Conservation (phyloP, 2,113 vertebrate species). For the Rhabdomys dilectus region DNA sequence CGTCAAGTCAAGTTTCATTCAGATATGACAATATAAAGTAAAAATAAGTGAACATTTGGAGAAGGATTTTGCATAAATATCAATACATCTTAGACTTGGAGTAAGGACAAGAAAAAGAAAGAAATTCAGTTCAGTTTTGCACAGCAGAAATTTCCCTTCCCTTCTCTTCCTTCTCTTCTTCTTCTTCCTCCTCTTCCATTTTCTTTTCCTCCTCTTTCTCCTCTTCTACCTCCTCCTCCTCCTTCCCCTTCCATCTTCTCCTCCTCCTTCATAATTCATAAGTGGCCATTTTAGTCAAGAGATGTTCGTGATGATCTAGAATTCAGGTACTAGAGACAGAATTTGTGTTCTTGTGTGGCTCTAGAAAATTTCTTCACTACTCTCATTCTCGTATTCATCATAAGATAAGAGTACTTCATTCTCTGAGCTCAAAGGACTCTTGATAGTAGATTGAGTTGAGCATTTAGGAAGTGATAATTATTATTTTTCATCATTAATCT, state of each 20-base stretch:
- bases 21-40: constrained; percentile 29
- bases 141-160: background rate
- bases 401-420: background rate
- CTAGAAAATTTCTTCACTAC: background rate
- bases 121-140: background rate
- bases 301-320: background rate
- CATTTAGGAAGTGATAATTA: constrained; percentile 18
- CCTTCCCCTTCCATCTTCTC: background rate
- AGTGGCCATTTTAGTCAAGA: background rate
- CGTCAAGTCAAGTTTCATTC: constrained; percentile 33
- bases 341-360: background rate
- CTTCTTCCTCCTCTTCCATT: background rate
- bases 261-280: background rate
- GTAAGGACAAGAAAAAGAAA: background rate
- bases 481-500: constrained; percentile 6
- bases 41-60: constrained; percentile 35
- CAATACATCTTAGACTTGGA: background rate
- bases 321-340: background rate
- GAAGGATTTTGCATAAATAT: background rate
- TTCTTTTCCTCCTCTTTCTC: background rate
- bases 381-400: background rate
- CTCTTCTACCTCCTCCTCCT: no score
- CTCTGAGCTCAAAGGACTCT: background rate
- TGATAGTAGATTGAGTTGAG: background rate
- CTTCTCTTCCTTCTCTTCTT: background rate